Evolutionary conservation across 1,140 invertebrate genomes (phyloP).

Genomic region (Eciton burchellii): DNA sequence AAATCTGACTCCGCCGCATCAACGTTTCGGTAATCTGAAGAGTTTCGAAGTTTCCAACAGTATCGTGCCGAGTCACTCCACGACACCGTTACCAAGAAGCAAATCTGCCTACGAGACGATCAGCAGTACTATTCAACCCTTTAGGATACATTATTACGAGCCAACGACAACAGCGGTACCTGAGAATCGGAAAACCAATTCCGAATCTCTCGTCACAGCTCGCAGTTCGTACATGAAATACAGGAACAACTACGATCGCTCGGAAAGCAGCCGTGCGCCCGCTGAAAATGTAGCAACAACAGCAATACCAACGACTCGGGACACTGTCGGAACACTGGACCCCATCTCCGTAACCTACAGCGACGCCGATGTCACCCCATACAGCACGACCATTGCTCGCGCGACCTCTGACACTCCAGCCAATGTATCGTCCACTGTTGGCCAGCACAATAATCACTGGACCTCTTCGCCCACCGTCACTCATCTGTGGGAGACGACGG

Average conservation of each 20-base stretch:
- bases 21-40: conserved; percentile 18
- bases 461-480: conserved; percentile 86
- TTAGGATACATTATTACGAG: conserved; percentile 78
- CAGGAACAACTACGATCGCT: conserved; percentile 70
- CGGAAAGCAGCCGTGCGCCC: conserved; percentile 43
- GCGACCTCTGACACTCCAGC: background rate
- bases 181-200: conserved; percentile 29
- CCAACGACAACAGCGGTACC: conserved; percentile 57
- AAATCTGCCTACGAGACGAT: conserved; percentile 51
- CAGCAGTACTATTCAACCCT: conserved; percentile 71
- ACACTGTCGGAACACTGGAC: conserved; percentile 27
- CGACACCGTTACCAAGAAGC: conserved; percentile 40
- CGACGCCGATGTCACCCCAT: conserved; percentile 32
- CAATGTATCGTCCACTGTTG: background rate
- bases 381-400: background rate
- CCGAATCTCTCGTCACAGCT: conserved; percentile 76
- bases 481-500: conserved; percentile 88
- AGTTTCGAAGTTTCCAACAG: conserved; percentile 55
- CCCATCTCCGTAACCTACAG: conserved; percentile 36
- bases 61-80: conserved; percentile 50
- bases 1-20: conserved; percentile 74
- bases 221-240: conserved; percentile 77
- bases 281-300: conserved; percentile 32
- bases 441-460: conserved; percentile 83
- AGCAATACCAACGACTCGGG: background rate